Conservation (phyloP, 2,113 vertebrate genomes). For the Monopterus albus region DNA sequence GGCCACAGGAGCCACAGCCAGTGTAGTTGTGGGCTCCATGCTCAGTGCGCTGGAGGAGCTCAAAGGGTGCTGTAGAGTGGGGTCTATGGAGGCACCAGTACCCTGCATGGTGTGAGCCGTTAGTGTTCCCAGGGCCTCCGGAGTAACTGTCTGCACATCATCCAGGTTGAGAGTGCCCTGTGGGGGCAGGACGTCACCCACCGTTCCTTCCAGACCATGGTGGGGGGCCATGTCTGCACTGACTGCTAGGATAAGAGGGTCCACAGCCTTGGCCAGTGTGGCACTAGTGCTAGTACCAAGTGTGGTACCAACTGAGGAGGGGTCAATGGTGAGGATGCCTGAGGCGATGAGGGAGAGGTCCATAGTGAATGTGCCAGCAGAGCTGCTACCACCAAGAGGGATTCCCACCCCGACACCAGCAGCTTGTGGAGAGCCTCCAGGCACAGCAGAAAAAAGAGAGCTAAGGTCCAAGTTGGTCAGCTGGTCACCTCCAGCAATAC, state of each 20-base stretch:
- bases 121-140: conserved; percentile 88
- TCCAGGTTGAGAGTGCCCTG: conserved; percentile 88
- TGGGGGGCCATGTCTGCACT: conserved; percentile 83
- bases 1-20: conserved; percentile 73
- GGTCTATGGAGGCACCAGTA: conserved; percentile 70
- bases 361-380: conserved; percentile 78
- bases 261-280: conserved; percentile 84
- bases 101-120: conserved; percentile 85
- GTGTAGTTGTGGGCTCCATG: conserved; percentile 76
- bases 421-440: conserved; percentile 68
- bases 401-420: conserved; percentile 61
- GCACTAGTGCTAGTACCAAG: conserved; percentile 76
- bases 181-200: conserved; percentile 86
- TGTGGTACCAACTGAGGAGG: conserved; percentile 84
- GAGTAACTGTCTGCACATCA: conserved; percentile 88
- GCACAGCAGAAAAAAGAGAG: conserved; percentile 89
- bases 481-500: conserved; percentile 82
- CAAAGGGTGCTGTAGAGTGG: conserved; percentile 84
- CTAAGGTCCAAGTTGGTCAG: conserved; percentile 90
- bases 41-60: conserved; percentile 82
- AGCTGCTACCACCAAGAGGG: conserved; percentile 62
- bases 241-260: conserved; percentile 90
- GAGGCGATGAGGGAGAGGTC: conserved; percentile 89
- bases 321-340: conserved; percentile 92
- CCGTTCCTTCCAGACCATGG: conserved; percentile 85